These are phyloP conservation scores for Ameiurus melas DNA, from an alignment of 2,113 vertebrate species.

Conservation along the genomic window DNA sequence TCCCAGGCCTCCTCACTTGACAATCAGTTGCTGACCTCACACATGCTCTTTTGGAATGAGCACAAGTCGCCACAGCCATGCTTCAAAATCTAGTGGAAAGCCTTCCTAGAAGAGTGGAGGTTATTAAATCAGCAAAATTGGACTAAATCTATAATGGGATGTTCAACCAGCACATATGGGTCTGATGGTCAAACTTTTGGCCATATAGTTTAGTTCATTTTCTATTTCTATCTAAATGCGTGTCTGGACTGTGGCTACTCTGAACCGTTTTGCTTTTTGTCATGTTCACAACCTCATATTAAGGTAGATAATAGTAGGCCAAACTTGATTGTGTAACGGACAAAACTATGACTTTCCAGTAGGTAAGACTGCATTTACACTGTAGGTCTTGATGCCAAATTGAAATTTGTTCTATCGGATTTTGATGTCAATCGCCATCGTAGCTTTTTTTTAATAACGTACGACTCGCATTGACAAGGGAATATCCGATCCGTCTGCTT, in stretches of 20 bases:
- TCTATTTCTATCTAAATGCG: neutral
- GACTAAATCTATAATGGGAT: neutral
- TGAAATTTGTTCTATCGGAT: too few relatives aligned
- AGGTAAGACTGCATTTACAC: neutral
- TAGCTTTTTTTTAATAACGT: too few relatives aligned
- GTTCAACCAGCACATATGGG: neutral
- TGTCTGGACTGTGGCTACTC: neutral
- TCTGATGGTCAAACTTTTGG: neutral
- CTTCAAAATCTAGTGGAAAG: neutral
- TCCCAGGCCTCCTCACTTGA: too few relatives aligned
- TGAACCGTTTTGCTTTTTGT: neutral
- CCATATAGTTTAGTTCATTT: neutral
- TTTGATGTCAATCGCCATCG: too few relatives aligned
- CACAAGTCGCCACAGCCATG: neutral
- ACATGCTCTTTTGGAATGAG: neutral
- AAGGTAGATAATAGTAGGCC: neutral
- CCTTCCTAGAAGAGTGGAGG: neutral
- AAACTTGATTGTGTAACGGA: neutral
- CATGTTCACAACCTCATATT: neutral
- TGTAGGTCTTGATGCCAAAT: too few relatives aligned
- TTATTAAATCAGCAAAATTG: neutral
- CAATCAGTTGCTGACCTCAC: neutral
- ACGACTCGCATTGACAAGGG: too few relatives aligned
- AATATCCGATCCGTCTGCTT: too few relatives aligned
- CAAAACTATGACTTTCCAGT: neutral